Base-by-base conservation (phyloP, 2,113 vertebrate species). In the Ceyx margarethae region DNA sequence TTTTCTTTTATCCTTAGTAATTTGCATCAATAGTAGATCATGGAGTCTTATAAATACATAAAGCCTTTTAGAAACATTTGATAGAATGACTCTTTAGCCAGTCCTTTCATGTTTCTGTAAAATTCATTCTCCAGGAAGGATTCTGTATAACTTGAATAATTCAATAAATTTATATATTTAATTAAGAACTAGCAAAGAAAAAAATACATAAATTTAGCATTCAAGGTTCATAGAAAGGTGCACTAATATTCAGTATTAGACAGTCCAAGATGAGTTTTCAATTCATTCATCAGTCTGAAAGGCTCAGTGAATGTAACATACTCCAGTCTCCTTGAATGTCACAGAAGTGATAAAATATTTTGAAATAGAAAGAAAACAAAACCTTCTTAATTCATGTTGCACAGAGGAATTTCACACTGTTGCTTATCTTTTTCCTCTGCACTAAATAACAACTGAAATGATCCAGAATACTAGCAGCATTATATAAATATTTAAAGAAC, bases 21-120 rank as follows among this genome's bases (percentile, higher is more conserved):
- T 96, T 97, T 95, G 85, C 81, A 95, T 92, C 90, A 91, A 86
- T 95, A 97, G 91, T 91, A 94, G 87, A 95, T 93, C 82, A 89
- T 87, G 74, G 94, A 94, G 89, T 67, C 93, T 83, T 95, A 97
- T 87, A 94, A 96, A 97, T 96, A 94, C 93, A 95, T 95, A 90
- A 97, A 96, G 75, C 58, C 57, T 95, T 97, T 97, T 90, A 96
- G 91, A 96, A 97, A 92, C 85, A 90, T 93, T 96, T 94, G 81
- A 87, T 81, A 84, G 77, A 91, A 29, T 85, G 74, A 95, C 11
- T 43, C n/a, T 90, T 96, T 81, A 95, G 75, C 71, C 72, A 57
- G 56, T 40, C 50, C 60, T 90, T 97, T 95, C 89, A 86, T 94
- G 94, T 91, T 94, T 81, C 74, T 85, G 26, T 73, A 87, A 65